Base-by-base conservation (phyloP, 2,888 invertebrate genomes). In the Sclerodermus sp. region DNA sequence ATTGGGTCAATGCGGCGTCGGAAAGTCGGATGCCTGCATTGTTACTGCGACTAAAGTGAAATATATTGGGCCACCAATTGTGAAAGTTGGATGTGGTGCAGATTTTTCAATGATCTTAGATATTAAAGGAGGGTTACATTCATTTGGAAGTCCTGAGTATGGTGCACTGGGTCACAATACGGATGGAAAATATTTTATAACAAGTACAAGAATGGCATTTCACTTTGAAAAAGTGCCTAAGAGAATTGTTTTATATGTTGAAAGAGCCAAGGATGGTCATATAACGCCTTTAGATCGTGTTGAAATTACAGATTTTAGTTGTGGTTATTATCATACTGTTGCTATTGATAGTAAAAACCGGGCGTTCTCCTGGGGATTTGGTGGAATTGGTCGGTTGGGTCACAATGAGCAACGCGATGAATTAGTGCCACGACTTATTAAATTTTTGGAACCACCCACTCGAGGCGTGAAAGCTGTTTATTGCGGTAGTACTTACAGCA, bases 361-460 rank as follows among this genome's bases (percentile, higher is more conserved):
- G 10, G 90, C 91, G 0, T 96, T 86, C 79, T 93, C 94, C 45
- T 96, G 96, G 96, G 96, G 96, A 15, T 96, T 95, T 77, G 96
- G 95, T 10, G 96, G 96, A 0, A 93, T 96, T 71, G 96, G 96
- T 0, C 86, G 96, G 1, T 81, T 96, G 12, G 96, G 96, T 0
- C 96, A 96, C 80, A 90, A 93, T 6, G 95, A 94, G 70, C 93
- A 88, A 51, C 91, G 91, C 73, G 95, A 96, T 78, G 96, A 96
- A 79, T 83, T 90, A 79, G 91, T 94, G 37, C 89, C 89, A 18
- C 82, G 85, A 53, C 60, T 94, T 45, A 88, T 96, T 63, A 94
- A 93, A 77, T 92, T 87, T 78, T 91, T 94, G 75, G 94, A 95
- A 62, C 85, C 89, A 1, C 90, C 90, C 62, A 89, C 87, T 40